Conservation (phyloP, 2,797 vertebrate species). For the Bucorvus abyssinicus region DNA sequence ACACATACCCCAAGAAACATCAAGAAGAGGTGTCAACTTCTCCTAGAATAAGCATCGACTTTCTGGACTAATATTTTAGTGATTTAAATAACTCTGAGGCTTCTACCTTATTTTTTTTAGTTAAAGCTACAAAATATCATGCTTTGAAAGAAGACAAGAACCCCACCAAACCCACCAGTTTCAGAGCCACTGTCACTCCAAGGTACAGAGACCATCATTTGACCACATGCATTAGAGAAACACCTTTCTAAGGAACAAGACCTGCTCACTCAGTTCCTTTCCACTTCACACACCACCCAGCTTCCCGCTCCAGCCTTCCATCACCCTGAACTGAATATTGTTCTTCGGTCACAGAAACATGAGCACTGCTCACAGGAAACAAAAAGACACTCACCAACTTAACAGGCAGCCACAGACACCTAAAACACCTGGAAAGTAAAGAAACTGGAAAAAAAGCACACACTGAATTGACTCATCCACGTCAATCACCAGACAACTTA, state of each 20-base stretch:
- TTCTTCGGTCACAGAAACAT: fast-evolving
- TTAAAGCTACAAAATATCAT: neutral
- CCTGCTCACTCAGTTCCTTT: neutral
- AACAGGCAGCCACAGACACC: neutral
- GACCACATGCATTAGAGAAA: fast-evolving
- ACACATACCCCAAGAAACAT: neutral
- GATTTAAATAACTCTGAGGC: neutral
- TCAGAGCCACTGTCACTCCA: neutral
- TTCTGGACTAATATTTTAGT: neutral
- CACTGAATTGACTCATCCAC: fast-evolving
- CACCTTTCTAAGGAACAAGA: fast-evolving
- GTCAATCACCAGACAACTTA: neutral
- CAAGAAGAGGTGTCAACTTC: neutral
- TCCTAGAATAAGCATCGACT: neutral
- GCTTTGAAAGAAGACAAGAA: neutral
- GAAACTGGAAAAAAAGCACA: too few species aligned
- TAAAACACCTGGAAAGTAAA: neutral
- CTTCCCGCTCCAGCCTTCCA: neutral
- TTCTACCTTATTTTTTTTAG: fast-evolving
- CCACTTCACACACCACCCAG: fast-evolving
- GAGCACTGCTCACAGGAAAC: neutral
- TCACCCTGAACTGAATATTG: fast-evolving
- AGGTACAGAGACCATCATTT: neutral
- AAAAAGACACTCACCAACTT: neutral
- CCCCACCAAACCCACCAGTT: neutral